Evolutionary conservation across 35 echinoderm and acorn worm genomes (phyloP).

Genomic region (Lytechinus variegatus): DNA sequence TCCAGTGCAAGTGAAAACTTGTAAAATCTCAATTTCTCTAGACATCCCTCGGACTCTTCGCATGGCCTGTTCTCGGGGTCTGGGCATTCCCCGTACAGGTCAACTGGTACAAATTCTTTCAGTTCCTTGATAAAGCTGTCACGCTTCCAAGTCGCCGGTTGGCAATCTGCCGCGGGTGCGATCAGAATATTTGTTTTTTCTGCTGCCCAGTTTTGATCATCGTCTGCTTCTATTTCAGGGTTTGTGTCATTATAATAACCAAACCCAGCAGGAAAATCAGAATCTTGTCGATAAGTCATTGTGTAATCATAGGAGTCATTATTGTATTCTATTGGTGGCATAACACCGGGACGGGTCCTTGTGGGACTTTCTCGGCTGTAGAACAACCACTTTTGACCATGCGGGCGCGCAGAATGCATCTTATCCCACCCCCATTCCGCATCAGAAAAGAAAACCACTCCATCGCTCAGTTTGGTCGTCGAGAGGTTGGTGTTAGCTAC

Average conservation of each 20-base stretch:
- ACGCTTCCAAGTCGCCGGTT: constrained; percentile 53
- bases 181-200: constrained; percentile 49
- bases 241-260: constrained; percentile 46
- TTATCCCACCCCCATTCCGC: not conserved
- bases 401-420: not conserved
- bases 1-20: constrained; percentile 80
- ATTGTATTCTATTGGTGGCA: not conserved
- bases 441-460: not conserved
- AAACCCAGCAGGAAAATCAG: constrained; percentile 68
- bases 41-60: constrained; percentile 31
- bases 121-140: constrained; percentile 58
- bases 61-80: constrained; percentile 38
- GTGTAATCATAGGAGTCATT: constrained; percentile 56
- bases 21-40: constrained; percentile 53
- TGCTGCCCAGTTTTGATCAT: constrained; percentile 7
- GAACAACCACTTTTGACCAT: constrained; percentile 59
- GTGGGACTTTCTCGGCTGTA: constrained; percentile 76
- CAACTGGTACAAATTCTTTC: constrained; percentile 50
- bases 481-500: constrained; percentile 17
- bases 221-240: not conserved
- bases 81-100: constrained; percentile 64
- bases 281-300: constrained; percentile 49
- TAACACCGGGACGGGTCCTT: constrained; percentile 61
- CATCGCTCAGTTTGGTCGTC: constrained; percentile 33
- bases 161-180: constrained; percentile 68